Evolutionary conservation across 2,113 vertebrate genomes (phyloP).

Genomic region (Ameiurus melas): DNA sequence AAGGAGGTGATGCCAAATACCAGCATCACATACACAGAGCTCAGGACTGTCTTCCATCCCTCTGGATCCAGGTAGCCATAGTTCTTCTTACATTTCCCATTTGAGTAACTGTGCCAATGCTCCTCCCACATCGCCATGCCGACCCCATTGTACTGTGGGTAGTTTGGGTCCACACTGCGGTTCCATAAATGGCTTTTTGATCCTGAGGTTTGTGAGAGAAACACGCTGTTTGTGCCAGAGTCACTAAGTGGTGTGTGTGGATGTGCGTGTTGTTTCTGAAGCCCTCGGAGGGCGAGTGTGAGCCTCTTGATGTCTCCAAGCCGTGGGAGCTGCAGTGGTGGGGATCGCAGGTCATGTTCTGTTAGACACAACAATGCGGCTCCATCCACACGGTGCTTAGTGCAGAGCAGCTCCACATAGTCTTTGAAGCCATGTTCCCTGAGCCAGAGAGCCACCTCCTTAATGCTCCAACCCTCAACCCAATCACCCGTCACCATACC

Average conservation of each 20-base stretch:
- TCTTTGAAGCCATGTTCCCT: slow-evolving; percentile 95
- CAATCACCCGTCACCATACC: slow-evolving; percentile 76
- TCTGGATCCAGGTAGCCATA: slow-evolving; percentile 87
- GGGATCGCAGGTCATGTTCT: slow-evolving; percentile 93
- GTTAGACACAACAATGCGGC: slow-evolving; percentile 89
- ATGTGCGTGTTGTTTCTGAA: slow-evolving; percentile 76
- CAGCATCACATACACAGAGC: slow-evolving; percentile 92
- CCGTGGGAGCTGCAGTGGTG: slow-evolving; percentile 92
- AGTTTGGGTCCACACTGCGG: slow-evolving; percentile 63
- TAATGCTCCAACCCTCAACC: slow-evolving; percentile 86
- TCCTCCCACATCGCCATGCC: slow-evolving; percentile 75
- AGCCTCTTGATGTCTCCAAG: slow-evolving; percentile 96
- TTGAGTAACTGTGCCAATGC: slow-evolving; percentile 87
- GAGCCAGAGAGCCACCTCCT: slow-evolving; percentile 92
- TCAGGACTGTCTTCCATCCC: slow-evolving; percentile 93
- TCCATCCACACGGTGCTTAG: slow-evolving; percentile 91
- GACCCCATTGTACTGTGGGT: slow-evolving; percentile 63
- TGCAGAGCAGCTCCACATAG: slow-evolving; percentile 90
- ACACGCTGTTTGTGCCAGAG: not conserved
- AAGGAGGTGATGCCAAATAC: slow-evolving; percentile 99
- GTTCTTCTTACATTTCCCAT: slow-evolving; percentile 90
- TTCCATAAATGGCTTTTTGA: not conserved
- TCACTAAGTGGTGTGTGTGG: slow-evolving; percentile 63
- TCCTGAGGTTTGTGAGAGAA: not conserved
- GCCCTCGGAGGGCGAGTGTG: slow-evolving; percentile 89